Evolutionary conservation across 30 jellyfish, hydroid and myxozoan species (phyloP), one percentile per base, ranked within the genome.

Genomic region (Turritopsis dohrnii): DNA sequence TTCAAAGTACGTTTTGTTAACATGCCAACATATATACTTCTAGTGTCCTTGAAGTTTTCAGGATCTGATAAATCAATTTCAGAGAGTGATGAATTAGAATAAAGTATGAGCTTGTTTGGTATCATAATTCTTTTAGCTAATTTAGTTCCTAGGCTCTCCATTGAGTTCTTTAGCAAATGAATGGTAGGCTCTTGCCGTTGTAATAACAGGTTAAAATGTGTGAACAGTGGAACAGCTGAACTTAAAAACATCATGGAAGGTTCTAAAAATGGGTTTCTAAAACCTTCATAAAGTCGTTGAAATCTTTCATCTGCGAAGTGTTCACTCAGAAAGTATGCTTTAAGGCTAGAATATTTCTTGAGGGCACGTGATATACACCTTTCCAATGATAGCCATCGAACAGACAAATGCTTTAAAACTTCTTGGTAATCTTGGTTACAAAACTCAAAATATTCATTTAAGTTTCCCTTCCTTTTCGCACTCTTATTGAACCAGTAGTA

Each of bases 331-430:
- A 84, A 79, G 79, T 84, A 84, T 5, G 91, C 71, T 65, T 76
- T 88, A 23, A 88, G 66, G 81, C 86, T 53, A 8, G 83, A 71
- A 26, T 28, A 21, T 53, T 88, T 53, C 52, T 52, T 31, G 25
- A 75, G 26, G 7, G 28, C 96, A 28, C 83, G 27, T 21, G 53
- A 27, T 7, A 84, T 53, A 75, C 96, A 83, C 71, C 76, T 84
- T 65, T 84, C 94, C 71, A 84, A 76, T 18, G 96, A 83, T 31
- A 83, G 76, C 92, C 84, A 88, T 53, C 86, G 69, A n/a, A 60
- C 82, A 20, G 90, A 79, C 20, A 66, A 24, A 27, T 86, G 88
- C 53, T 86, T 84, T 29, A 76, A 66, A 31, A 88, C 65, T 60
- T 27, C 21, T 54, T 71, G 85, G 77, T 60, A 84, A 72, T 85